Evolutionary conservation across 2,797 vertebrate genomes (phyloP), one percentile per base, ranked within the genome.

Genomic region (Eulemur mongoz): DNA sequence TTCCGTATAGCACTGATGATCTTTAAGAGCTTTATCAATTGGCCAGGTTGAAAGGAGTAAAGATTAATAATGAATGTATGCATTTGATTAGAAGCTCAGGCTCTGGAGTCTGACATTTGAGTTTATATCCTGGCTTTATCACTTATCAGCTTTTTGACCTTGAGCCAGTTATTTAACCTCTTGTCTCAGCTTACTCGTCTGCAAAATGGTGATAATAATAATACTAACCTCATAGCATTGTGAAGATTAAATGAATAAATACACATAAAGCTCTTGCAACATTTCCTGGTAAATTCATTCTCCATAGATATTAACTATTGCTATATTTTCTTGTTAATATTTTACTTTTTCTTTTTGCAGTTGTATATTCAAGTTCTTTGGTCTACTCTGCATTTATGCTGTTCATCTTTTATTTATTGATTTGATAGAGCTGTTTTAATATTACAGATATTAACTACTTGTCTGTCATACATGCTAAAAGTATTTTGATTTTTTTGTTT

Each of bases 251-350:
- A 25, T 35, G 25, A 83, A 75, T 89, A 40, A 70, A 50, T 45
- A 84, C 5, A 40, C 13, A 50, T 17, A 76, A 91, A 84, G 7
- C 10, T 89, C 54, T 91, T 81, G 65, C 2, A 63, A 70, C 10
- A 63, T 73, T 89, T 96, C 48, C 61, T 93, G 25, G n/a, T 73
- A 84, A 72, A 78, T 40, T 85, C 52, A 65, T 35, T 91, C 65
- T 89, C 45, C 78, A 30, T 20, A 88, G 40, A 61, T 95, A 54
- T 63, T 81, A 80, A 15, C 63, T 86, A 50, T 86, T 93, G 83
- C 8, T 45, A 30, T 76, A 69, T 80, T 91, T 91, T 88, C 5
- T 43, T 84, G 25, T 89, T 92, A 78, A 38, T 81, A 76, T 45
- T 93, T 76, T 15, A 88, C 48, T 80, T 87, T 76, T 89, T 78